phyloP scores from a whole-genome alignment of 92 coral and sea anemone species.

The Actinostola sp. region DNA sequence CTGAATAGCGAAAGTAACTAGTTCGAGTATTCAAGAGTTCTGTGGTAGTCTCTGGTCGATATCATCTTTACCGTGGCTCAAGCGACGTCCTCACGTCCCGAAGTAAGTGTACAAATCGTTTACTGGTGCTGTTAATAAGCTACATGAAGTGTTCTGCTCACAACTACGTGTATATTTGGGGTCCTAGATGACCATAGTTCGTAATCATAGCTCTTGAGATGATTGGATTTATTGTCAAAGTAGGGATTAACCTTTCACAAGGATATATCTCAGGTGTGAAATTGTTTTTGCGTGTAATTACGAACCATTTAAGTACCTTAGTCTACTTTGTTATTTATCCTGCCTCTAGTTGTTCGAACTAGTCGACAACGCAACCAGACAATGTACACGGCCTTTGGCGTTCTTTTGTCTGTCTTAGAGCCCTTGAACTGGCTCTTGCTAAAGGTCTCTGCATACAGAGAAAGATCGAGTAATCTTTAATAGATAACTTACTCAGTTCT shows the following conservation, averaged over 20 bases:
- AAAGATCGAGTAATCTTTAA: too few relatives aligned
- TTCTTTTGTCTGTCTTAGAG: too few relatives aligned
- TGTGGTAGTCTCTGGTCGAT: neutral
- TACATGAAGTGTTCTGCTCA: neutral
- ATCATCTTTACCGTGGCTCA: neutral
- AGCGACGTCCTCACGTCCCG: neutral
- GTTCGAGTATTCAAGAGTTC: neutral
- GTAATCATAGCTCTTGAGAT: slow-evolving; percentile 29
- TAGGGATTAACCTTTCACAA: slow-evolving; percentile 53
- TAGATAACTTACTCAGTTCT: too few relatives aligned
- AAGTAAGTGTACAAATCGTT: neutral
- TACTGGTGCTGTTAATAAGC: neutral
- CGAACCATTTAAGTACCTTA: slow-evolving; percentile 17
- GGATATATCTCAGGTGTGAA: slow-evolving; percentile 43
- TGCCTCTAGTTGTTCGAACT: too few relatives aligned
- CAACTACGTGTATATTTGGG: neutral
- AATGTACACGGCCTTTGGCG: too few relatives aligned
- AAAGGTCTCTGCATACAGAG: too few relatives aligned
- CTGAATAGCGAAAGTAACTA: slow-evolving; percentile 37
- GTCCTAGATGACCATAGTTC: neutral
- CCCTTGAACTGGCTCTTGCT: too few relatives aligned
- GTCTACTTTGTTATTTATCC: slow-evolving; percentile 26
- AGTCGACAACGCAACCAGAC: neutral
- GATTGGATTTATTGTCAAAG: slow-evolving; percentile 44
- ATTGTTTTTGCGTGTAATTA: slow-evolving; percentile 36